A percentile compares a stretch with the other conserved stretches of the same genome.
Conservation (phyloP, 2,113 vertebrate species). For the Nannobrachium achirus region DNA sequence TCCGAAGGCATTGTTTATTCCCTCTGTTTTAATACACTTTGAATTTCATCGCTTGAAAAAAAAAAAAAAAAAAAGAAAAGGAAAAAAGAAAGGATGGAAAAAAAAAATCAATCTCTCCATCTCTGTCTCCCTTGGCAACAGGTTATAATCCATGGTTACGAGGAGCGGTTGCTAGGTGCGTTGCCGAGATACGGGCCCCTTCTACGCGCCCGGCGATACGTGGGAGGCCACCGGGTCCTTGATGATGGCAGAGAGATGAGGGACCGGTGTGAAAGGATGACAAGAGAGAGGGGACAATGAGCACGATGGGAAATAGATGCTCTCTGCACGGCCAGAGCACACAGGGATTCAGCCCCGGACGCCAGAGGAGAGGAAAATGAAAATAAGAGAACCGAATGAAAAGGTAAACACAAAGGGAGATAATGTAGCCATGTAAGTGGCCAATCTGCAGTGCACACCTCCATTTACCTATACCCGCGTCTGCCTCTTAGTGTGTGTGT, state of each 20-base stretch:
- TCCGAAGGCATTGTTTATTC: slow-evolving; percentile 60
- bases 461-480: slow-evolving; percentile 40
- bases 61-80: slow-evolving; percentile 35
- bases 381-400: slow-evolving; percentile 53
- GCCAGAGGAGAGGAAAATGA: slow-evolving; percentile 34
- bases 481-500: slow-evolving; percentile 30
- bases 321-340: slow-evolving; percentile 49
- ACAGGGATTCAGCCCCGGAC: slow-evolving; percentile 43
- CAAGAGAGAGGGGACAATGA: slow-evolving; percentile 66
- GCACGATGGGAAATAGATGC: slow-evolving; percentile 62
- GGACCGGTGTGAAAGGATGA: slow-evolving; percentile 68
- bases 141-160: slow-evolving; percentile 85
- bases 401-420: slow-evolving; percentile 56
- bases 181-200: slow-evolving; percentile 82
- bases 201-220: slow-evolving; percentile 68
- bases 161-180: slow-evolving; percentile 83
- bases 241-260: slow-evolving; percentile 72
- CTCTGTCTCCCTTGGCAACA: slow-evolving; percentile 86
- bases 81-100: slow-evolving; percentile 33
- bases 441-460: slow-evolving; percentile 61
- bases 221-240: slow-evolving; percentile 80
- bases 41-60: slow-evolving; percentile 59
- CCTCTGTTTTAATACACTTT: slow-evolving; percentile 64
- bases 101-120: slow-evolving; percentile 81
- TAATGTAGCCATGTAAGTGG: slow-evolving; percentile 56